Base-by-base conservation (phyloP, 2,888 invertebrate species). In the Gymnosoma rotundatum region DNA sequence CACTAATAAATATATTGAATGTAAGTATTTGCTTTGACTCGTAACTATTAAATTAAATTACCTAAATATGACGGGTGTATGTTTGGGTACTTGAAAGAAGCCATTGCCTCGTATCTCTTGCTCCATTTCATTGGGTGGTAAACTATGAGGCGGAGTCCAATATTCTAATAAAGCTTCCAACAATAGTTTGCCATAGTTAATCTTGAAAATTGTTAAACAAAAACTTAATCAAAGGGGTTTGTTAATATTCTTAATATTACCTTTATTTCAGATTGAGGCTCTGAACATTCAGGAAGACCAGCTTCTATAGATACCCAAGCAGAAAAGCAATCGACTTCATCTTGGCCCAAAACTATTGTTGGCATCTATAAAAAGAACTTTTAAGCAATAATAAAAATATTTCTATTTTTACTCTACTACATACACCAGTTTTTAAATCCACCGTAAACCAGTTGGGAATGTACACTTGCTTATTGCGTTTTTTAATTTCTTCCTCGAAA, bases 381-480 rank as follows among this genome's bases (percentile, higher is more conserved):
- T 14, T 8, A 32, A 32, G 32, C 8, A 7, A 32, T 32, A 32
- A 32, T 0, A 32, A 32, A 12, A 60, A 74, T 12, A 36, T 20
- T 9, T 54, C 0, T 52, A 12, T 38, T 58, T 36, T 16, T 54
- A 12, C n/a, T 48, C 1, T 16, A 32, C 6, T 25, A 88, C 94
- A 92, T 93, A 97, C 97, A 85, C 99, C 99, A 81, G 98, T 99
- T 93, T 99, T 99, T 63, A 99, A 94, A 93, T 99, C 99, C 60
- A 99, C 98, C 87, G 97, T 97, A 92, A 99, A 99, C 99, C 99
- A 99, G 93, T 97, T 98, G 38, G 99, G 99, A 89, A 99, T 98
- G 91, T 96, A 98, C 69, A 99, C 96, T 94, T 96, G 96, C 93
- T 98, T 97, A 89, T 96, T 97, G 84, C 97, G 93, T 89, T 97